phyloP scores from a whole-genome alignment of 64 coral and sea anemone species.

The Porites australiensis region DNA sequence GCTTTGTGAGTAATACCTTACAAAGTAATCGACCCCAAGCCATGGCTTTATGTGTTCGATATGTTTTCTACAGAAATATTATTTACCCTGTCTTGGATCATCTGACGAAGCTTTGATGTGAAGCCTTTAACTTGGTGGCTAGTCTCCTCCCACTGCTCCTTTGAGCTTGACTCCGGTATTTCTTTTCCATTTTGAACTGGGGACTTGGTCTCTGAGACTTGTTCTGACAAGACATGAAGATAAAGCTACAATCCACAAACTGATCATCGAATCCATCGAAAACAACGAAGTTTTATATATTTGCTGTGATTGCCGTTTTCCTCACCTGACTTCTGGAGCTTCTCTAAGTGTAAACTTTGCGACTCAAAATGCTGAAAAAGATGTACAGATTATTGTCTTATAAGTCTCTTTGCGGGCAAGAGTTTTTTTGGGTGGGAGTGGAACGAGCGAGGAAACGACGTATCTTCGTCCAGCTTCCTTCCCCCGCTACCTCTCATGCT shows the following conservation, averaged over 20 bases:
- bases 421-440: too few relatives aligned
- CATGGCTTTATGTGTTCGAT: too few relatives aligned
- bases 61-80: too few relatives aligned
- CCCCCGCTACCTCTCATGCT: too few relatives aligned
- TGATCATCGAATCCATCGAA: too few relatives aligned
- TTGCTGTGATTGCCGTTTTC: background rate
- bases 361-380: constrained; percentile 3
- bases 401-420: too few relatives aligned
- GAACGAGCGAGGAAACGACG: too few relatives aligned
- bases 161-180: constrained; percentile 1
- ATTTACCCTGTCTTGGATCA: background rate
- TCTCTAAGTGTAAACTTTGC: constrained; percentile 20
- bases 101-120: constrained; percentile 6
- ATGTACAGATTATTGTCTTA: background rate
- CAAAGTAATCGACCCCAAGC: too few relatives aligned
- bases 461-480: too few relatives aligned
- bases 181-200: background rate
- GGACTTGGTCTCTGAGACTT: background rate
- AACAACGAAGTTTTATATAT: too few relatives aligned
- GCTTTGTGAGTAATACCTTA: too few relatives aligned
- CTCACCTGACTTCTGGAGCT: constrained; percentile 3
- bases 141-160: background rate
- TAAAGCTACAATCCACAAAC: too few relatives aligned
- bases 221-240: background rate
- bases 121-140: constrained; percentile 27